Evolutionary conservation across 2,888 invertebrate species (phyloP).

Genomic region (Syrphus vitripennis): DNA sequence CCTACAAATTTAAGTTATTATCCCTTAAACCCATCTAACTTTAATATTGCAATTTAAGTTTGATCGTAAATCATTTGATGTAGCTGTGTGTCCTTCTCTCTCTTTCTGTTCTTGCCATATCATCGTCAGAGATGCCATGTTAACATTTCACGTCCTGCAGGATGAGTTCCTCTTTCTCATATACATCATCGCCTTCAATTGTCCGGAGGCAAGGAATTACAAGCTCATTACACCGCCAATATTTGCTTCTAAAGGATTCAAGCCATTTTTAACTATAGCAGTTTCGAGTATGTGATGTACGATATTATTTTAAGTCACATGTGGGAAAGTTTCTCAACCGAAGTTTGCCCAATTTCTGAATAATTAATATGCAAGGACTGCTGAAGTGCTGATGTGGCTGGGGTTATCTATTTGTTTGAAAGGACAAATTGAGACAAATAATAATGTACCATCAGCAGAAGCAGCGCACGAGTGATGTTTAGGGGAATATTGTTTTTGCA

Average conservation of each 20-base stretch:
- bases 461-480: neutral
- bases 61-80: slow-evolving; percentile 49
- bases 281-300: neutral
- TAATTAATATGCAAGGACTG: slow-evolving; percentile 59
- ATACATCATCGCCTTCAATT: slow-evolving; percentile 50
- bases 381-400: neutral
- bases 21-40: slow-evolving; percentile 44
- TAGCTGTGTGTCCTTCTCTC: neutral
- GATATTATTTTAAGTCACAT: slow-evolving; percentile 44
- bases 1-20: slow-evolving; percentile 12
- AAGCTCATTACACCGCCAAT: slow-evolving; percentile 64
- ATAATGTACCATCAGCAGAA: neutral
- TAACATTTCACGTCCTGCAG: slow-evolving; percentile 36
- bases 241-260: slow-evolving; percentile 27
- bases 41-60: slow-evolving; percentile 65
- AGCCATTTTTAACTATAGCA: slow-evolving; percentile 3
- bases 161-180: neutral
- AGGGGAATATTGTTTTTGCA: neutral
- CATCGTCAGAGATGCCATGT: slow-evolving; percentile 6
- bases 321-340: slow-evolving; percentile 3
- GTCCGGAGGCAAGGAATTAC: slow-evolving; percentile 54
- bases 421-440: slow-evolving; percentile 15
- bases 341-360: slow-evolving; percentile 22
- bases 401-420: neutral
- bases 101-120: neutral